Base-by-base conservation (phyloP, 1,140 invertebrate species). In the Drosophila kikkawai region DNA sequence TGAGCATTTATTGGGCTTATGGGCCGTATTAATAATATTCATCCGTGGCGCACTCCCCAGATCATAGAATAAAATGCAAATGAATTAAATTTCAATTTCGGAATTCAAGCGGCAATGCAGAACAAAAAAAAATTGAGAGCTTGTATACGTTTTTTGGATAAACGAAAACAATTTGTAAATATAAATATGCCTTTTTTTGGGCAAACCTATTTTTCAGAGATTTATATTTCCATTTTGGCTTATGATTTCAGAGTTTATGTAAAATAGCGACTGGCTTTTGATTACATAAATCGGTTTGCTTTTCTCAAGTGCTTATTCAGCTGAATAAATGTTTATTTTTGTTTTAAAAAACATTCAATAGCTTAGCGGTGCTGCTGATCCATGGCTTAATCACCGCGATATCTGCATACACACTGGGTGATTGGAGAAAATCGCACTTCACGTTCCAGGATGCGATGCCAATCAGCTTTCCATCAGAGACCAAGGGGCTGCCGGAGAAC, bases 1-100 rank as follows among this genome's bases (percentile, higher is more conserved):
- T 68, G 53, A 57, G 70, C 79, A 82, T 90, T 90, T 90, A 85
- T 90, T 82, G 82, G 85, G 81, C 85, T 90, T 90, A 90, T 68
- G 85, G 79, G 85, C 48, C 85, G 71, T 82, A 85, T 90, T 90
- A 90, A 85, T 85, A 90, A 90, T 91, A 82, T 91, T 91, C 81
- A 70, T 60, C 74, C 55, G 51, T 53, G 65, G 26, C 58, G 39
- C 45, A 42, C 63, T 67, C 55, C 68, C 59, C 75, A 79, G 63
- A 66, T 77, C 65, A 71, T 80, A 53, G 55, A 82, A 69, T 80
- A 71, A 77, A 82, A 74, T 70, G 61, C 68, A 80, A 87, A 80
- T 71, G 75, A 90, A 90, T 90, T 91, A 85, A 90, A 90, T 82
- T 88, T 90, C 79, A 90, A 90, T 80, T 80, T 67, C 11, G 45